phyloP scores from a whole-genome alignment of 2,113 vertebrate species.

The Apeltes quadracus region DNA sequence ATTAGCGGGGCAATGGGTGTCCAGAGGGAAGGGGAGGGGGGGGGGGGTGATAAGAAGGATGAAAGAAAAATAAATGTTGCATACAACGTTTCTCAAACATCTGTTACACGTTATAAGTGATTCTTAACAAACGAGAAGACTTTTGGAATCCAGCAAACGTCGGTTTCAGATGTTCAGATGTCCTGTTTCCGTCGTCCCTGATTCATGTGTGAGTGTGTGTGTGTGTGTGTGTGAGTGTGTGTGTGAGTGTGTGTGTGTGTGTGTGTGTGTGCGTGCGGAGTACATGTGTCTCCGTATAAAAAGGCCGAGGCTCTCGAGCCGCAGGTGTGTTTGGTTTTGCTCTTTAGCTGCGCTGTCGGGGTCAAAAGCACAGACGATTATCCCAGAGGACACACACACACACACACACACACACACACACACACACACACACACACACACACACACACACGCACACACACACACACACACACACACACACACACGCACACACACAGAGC shows the following conservation, averaged over 20 bases:
- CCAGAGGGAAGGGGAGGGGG: conserved; percentile 40
- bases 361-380: conserved; percentile 69
- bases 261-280: conserved; percentile 29
- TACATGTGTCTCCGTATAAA: conserved; percentile 38
- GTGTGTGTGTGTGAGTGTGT: conserved; percentile 19
- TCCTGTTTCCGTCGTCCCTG: conserved; percentile 27
- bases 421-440: too few species aligned
- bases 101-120: not conserved
- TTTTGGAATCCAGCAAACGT: conserved; percentile 15
- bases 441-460: too few species aligned
- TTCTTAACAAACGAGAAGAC: not conserved
- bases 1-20: conserved; percentile 1
- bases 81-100: not conserved
- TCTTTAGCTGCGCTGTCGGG: conserved; percentile 33
- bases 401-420: too few species aligned
- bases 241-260: conserved; percentile 12
- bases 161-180: conserved; percentile 10
- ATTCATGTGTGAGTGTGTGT: conserved; percentile 27
- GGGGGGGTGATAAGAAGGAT: not conserved
- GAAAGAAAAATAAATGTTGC: not conserved
- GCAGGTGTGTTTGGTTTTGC: conserved; percentile 79
- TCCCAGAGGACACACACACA: conserved; percentile 53
- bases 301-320: conserved; percentile 12
- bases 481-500: conserved; percentile 46
- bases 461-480: conserved; percentile 55